These are phyloP conservation scores for Asarcornis scutulata DNA, from an alignment of 2,113 vertebrate genomes.

Conservation along the genomic window DNA sequence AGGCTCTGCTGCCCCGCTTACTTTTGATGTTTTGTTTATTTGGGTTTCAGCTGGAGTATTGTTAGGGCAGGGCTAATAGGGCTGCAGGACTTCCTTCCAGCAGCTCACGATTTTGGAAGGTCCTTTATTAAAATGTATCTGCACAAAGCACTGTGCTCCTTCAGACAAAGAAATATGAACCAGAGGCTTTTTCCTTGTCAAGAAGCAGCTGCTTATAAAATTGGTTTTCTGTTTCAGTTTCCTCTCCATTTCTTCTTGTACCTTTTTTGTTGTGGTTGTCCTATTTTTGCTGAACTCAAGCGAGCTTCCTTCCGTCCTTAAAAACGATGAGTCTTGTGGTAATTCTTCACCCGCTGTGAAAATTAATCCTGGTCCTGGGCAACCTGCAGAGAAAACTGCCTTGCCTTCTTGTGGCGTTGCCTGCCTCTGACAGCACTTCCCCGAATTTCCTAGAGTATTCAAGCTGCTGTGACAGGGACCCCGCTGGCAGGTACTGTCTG, in stretches of 20 bases:
- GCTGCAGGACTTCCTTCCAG: not conserved
- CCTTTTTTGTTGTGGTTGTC: not conserved
- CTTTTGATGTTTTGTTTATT: not conserved
- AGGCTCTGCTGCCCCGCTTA: not conserved
- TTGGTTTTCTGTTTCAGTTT: not conserved
- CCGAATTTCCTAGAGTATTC: not conserved
- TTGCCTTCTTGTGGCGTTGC: not conserved
- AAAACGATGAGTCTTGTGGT: rapidly evolving
- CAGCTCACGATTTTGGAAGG: not conserved
- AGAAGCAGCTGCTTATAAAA: not conserved
- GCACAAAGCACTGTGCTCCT: not conserved
- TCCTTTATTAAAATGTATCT: not conserved
- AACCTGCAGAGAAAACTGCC: conserved; percentile 17
- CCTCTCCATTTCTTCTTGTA: not conserved
- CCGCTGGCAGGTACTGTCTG: not conserved
- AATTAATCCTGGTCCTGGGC: not conserved
- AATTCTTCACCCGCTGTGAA: not conserved
- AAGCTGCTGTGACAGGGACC: not conserved
- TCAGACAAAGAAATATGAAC: not conserved
- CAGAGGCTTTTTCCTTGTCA: not conserved
- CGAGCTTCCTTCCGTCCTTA: not conserved
- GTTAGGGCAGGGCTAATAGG: not conserved
- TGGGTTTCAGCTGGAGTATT: not conserved
- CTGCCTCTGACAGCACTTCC: not conserved
- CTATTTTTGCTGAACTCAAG: not conserved